phyloP scores from a whole-genome alignment of 2,888 invertebrate genomes.

The Noctua pronuba region DNA sequence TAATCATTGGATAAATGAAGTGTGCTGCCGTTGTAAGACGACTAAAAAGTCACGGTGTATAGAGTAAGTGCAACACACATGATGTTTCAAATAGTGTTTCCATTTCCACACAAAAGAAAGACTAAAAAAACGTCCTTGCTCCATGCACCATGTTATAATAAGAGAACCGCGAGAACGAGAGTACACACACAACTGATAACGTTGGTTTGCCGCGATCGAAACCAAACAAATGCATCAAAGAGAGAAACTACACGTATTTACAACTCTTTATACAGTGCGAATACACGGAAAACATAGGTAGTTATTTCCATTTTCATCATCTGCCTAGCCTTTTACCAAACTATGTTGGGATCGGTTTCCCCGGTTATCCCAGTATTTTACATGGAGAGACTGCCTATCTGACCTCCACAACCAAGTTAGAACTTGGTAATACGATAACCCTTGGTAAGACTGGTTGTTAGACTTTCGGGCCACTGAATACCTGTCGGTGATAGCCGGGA shows the following conservation, averaged over 20 bases:
- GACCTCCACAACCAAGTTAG: background rate
- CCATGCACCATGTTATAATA: conserved; percentile 6
- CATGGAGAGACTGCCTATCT: background rate
- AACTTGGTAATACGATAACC: no score
- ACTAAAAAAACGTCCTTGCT: background rate
- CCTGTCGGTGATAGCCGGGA: no score
- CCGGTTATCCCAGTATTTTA: no score
- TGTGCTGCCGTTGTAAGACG: no score
- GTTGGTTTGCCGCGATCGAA: conserved; percentile 28
- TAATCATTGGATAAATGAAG: no score
- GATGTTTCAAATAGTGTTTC: background rate
- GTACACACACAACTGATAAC: conserved; percentile 32
- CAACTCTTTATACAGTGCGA: background rate
- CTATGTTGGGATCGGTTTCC: background rate
- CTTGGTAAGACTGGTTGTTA: no score
- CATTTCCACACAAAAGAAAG: background rate
- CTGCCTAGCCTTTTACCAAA: background rate
- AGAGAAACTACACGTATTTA: conserved; percentile 18
- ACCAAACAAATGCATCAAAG: conserved; percentile 38
- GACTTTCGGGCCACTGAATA: no score
- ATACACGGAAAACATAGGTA: conserved; percentile 6
- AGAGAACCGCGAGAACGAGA: conserved; percentile 17
- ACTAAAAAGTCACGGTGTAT: no score
- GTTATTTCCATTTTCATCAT: background rate
- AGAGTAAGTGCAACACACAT: background rate